phyloP scores from a whole-genome alignment of 2,797 vertebrate genomes.

The Arnoldichthys spilopterus region DNA sequence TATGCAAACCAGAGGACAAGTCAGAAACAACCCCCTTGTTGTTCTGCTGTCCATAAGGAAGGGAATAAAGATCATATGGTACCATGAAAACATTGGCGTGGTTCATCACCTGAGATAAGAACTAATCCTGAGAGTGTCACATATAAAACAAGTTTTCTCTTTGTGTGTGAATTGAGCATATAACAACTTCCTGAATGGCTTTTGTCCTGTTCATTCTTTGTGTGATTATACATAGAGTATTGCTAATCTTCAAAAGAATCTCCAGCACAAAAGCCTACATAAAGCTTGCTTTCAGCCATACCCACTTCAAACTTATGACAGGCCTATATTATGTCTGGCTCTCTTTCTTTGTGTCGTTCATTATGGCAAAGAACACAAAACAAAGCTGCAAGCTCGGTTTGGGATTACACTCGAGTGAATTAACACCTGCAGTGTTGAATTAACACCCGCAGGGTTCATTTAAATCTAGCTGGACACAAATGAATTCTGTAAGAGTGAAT shows the following conservation, averaged over 20 bases:
- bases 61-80: neutral
- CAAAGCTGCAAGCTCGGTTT: neutral
- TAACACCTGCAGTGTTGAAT: neutral
- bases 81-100: neutral
- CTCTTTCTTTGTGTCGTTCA: neutral
- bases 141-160: neutral
- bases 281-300: slow-evolving; percentile 4
- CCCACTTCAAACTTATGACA: neutral
- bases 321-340: neutral
- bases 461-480: neutral
- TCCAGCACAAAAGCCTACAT: neutral
- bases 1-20: slow-evolving; percentile 25
- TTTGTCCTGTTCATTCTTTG: neutral
- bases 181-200: neutral
- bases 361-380: neutral
- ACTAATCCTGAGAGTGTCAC: neutral
- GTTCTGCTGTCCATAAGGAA: neutral
- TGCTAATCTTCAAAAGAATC: neutral
- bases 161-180: neutral
- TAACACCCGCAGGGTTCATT: neutral
- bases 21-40: neutral
- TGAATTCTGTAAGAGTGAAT: neutral
- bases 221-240: neutral
- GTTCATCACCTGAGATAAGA: neutral
- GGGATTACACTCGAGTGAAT: neutral